These are phyloP conservation scores for Pelosia muscerda DNA, from an alignment of 2,888 invertebrate genomes.

Conservation along the genomic window DNA sequence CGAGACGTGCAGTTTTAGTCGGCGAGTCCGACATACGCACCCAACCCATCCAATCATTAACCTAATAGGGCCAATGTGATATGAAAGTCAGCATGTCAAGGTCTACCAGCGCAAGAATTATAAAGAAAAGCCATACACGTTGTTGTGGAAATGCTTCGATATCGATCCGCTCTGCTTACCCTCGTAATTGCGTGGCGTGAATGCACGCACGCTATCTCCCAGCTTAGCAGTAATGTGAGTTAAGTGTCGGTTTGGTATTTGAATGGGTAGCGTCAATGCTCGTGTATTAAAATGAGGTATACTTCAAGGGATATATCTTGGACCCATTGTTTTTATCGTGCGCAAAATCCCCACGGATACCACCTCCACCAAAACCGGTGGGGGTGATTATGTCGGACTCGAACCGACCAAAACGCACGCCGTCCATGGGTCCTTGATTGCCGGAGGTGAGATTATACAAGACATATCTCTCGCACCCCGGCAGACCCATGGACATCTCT, in stretches of 20 bases:
- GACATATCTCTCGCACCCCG: no score
- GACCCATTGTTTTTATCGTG: no score
- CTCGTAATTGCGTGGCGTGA: conserved; percentile 19
- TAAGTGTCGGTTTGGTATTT: not conserved
- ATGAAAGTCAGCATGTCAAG: conserved; percentile 2
- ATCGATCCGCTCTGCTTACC: conserved; percentile 22
- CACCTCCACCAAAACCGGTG: no score
- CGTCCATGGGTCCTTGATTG: no score
- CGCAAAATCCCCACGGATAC: no score
- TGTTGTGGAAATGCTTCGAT: conserved; percentile 11
- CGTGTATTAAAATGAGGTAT: not conserved
- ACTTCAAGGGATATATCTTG: no score
- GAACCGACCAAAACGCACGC: no score
- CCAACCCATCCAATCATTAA: not conserved
- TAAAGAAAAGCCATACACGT: conserved; percentile 17
- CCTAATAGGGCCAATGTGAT: not conserved
- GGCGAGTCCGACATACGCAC: no score
- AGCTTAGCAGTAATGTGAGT: not conserved
- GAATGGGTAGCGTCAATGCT: not conserved
- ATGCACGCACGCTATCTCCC: conserved; percentile 15
- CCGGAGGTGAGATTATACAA: no score
- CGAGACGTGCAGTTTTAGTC: no score
- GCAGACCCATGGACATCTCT: no score
- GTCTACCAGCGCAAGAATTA: conserved; percentile 10
- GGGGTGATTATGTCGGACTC: no score